phyloP scores from a whole-genome alignment of 2,888 invertebrate species.

The Drosophila longiperda region DNA sequence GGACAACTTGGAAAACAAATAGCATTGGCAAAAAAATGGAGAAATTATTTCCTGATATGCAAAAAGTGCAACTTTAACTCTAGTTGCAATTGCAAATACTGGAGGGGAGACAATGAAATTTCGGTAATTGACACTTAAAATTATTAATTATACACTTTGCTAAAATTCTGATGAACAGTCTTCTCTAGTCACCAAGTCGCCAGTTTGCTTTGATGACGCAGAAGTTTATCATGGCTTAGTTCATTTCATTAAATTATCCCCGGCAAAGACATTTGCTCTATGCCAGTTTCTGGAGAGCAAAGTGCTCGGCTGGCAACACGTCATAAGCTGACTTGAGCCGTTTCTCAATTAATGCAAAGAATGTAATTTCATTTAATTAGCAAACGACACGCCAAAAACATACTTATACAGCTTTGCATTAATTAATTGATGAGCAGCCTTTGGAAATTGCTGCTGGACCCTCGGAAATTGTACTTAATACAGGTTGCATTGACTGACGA shows the following conservation, averaged over 20 bases:
- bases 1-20: slow-evolving; percentile 49
- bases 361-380: slow-evolving; percentile 77
- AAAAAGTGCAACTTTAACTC: slow-evolving; percentile 27
- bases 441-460: neutral
- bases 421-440: slow-evolving; percentile 48
- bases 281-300: slow-evolving; percentile 12
- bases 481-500: slow-evolving; percentile 35
- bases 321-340: slow-evolving; percentile 31
- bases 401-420: neutral
- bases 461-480: neutral
- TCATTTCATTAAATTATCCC: slow-evolving; percentile 57
- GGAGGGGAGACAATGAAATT: slow-evolving; percentile 37
- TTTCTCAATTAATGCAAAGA: slow-evolving; percentile 65
- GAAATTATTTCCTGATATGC: slow-evolving; percentile 59
- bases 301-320: neutral
- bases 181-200: slow-evolving; percentile 3
- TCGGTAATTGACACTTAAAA: slow-evolving; percentile 70
- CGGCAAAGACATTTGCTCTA: slow-evolving; percentile 8
- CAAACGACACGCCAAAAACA: slow-evolving; percentile 43
- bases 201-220: slow-evolving; percentile 52
- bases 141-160: slow-evolving; percentile 45
- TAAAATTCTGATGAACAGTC: slow-evolving; percentile 29
- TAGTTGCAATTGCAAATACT: slow-evolving; percentile 22
- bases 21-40: slow-evolving; percentile 15
- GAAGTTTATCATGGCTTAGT: slow-evolving; percentile 44